phyloP scores from a whole-genome alignment of 2,888 invertebrate species.

The Melikaiella ostensackeni region DNA sequence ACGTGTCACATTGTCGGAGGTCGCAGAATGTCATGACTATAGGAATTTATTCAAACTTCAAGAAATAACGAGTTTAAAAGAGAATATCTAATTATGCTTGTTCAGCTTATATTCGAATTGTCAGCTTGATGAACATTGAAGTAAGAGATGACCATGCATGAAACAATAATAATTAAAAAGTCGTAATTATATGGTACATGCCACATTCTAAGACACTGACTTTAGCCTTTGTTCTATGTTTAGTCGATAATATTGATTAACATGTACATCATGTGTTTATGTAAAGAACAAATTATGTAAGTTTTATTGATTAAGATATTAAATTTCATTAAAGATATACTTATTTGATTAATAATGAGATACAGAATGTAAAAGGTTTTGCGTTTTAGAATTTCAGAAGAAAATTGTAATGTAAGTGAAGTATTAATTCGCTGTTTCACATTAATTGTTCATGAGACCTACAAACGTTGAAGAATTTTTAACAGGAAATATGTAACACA shows the following conservation, averaged over 20 bases:
- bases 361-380: neutral
- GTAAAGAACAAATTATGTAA: neutral
- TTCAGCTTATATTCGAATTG: neutral
- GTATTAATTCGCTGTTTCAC: neutral
- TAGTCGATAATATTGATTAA: conserved; percentile 23
- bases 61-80: neutral
- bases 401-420: neutral
- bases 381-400: neutral
- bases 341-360: neutral
- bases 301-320: neutral
- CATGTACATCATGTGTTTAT: neutral
- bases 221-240: neutral
- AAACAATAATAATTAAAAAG: neutral
- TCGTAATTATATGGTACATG: neutral
- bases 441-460: neutral
- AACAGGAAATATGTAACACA: neutral
- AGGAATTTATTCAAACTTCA: neutral
- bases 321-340: neutral
- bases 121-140: neutral
- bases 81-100: neutral
- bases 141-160: neutral
- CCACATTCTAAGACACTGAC: conserved; percentile 11
- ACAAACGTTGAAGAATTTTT: neutral
- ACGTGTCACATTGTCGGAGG: neutral
- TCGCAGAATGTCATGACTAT: neutral